Evolutionary conservation across 2,888 invertebrate species (phyloP).

Genomic region (Phragmatobia fuliginosa): DNA sequence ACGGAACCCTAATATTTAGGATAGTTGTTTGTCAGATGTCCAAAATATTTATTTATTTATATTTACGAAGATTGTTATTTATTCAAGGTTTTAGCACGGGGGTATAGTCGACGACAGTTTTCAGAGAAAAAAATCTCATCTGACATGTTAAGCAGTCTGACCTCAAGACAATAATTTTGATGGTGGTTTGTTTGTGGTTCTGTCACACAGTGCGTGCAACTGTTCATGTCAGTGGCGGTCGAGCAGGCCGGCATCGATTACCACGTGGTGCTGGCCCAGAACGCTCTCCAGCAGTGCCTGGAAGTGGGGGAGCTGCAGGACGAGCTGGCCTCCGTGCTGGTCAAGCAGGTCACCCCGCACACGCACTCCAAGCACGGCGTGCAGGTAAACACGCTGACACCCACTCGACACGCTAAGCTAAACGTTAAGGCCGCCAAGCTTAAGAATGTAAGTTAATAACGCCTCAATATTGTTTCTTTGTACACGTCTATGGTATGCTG

Average conservation of each 20-base stretch:
- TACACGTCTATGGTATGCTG: slow-evolving; percentile 17
- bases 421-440: slow-evolving; percentile 76
- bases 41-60: too few relatives aligned
- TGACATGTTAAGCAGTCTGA: too few relatives aligned
- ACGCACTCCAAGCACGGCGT: slow-evolving; percentile 93
- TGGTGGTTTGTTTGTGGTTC: background rate
- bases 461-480: slow-evolving; percentile 6
- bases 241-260: slow-evolving; percentile 98
- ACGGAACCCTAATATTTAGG: too few relatives aligned
- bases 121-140: too few relatives aligned
- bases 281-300: slow-evolving; percentile 96
- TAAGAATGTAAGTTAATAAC: slow-evolving; percentile 77
- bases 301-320: slow-evolving; percentile 94
- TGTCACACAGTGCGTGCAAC: slow-evolving; percentile 92
- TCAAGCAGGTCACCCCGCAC: slow-evolving; percentile 96
- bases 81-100: too few relatives aligned
- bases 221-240: slow-evolving; percentile 98
- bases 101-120: too few relatives aligned
- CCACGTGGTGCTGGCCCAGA: slow-evolving; percentile 98
- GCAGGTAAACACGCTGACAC: slow-evolving; percentile 86
- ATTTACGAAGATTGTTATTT: too few relatives aligned
- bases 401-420: slow-evolving; percentile 51
- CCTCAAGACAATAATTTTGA: too few relatives aligned
- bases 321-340: slow-evolving; percentile 96
- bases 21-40: too few relatives aligned